These are phyloP conservation scores for Erebia ligea DNA, from an alignment of 2,888 invertebrate genomes.

Conservation along the genomic window DNA sequence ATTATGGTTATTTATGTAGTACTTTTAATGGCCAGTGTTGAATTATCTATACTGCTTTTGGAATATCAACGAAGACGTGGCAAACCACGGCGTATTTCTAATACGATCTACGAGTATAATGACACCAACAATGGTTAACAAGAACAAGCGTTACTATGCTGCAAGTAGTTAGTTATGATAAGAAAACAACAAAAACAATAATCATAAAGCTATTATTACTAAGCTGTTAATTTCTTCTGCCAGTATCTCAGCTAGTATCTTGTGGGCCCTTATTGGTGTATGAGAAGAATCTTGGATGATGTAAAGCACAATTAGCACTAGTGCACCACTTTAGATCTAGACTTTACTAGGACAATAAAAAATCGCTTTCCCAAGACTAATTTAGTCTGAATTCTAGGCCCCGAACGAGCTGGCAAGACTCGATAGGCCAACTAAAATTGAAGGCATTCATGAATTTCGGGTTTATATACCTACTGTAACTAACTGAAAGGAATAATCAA, in stretches of 20 bases:
- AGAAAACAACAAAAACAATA: background rate
- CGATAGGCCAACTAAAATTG: background rate
- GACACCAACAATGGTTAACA: slow-evolving; percentile 8
- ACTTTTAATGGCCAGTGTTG: slow-evolving; percentile 26
- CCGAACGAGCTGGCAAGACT: background rate
- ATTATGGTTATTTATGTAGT: slow-evolving; percentile 33
- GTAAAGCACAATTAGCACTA: slow-evolving; percentile 59
- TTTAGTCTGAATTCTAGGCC: slow-evolving; percentile 30
- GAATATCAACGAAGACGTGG: background rate
- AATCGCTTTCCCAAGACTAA: slow-evolving; percentile 61
- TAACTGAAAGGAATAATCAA: slow-evolving; percentile 33
- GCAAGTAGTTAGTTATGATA: background rate
- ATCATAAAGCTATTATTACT: background rate
- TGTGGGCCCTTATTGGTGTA: slow-evolving; percentile 18
- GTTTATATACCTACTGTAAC: background rate
- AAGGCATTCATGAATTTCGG: slow-evolving; percentile 3
- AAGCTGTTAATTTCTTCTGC: background rate
- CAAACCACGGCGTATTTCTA: slow-evolving; percentile 30
- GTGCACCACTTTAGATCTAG: slow-evolving; percentile 76
- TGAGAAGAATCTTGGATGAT: slow-evolving; percentile 35
- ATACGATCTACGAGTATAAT: background rate
- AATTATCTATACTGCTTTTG: slow-evolving; percentile 18
- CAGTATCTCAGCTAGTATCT: background rate
- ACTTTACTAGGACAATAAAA: slow-evolving; percentile 81
- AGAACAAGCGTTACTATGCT: background rate